Evolutionary conservation across 2,888 invertebrate genomes (phyloP).

Genomic region (Andrena hattorfiana): DNA sequence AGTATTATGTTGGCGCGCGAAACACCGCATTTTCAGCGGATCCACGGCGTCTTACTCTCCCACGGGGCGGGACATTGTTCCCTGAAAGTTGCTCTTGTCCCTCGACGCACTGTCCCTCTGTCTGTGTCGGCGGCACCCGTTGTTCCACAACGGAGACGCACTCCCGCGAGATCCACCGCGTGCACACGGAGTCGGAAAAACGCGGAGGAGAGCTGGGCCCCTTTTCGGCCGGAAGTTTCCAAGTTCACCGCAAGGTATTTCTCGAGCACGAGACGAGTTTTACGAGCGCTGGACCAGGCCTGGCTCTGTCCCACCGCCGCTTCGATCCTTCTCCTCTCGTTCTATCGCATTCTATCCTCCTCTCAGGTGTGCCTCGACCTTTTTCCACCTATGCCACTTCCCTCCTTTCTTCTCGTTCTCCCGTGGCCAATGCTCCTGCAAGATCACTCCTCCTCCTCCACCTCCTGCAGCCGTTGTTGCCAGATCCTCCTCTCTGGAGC

Average conservation of each 20-base stretch:
- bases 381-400: conserved; percentile 42
- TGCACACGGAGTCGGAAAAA: conserved; percentile 7
- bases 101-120: not conserved
- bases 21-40: conserved; percentile 55
- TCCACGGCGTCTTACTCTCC: conserved; percentile 46
- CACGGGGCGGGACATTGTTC: conserved; percentile 54
- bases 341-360: conserved; percentile 20
- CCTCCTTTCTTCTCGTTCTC: conserved; percentile 63
- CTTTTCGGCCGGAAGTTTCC: conserved; percentile 56
- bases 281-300: conserved; percentile 70
- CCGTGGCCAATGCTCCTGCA: conserved; percentile 74
- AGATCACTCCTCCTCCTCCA: conserved; percentile 69
- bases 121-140: not conserved
- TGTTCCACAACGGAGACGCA: conserved; percentile 28
- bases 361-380: conserved; percentile 27
- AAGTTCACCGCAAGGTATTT: conserved; percentile 54
- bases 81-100: conserved; percentile 27
- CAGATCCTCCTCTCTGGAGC: conserved; percentile 79
- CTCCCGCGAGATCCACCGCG: conserved; percentile 37
- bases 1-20: conserved; percentile 39
- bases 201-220: conserved; percentile 17
- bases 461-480: conserved; percentile 73
- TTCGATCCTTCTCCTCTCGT: conserved; percentile 23
- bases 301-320: conserved; percentile 42
- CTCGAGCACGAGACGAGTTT: conserved; percentile 64